Base-by-base conservation (phyloP, 1,140 invertebrate genomes). In the Drosophila ficusphila region DNA sequence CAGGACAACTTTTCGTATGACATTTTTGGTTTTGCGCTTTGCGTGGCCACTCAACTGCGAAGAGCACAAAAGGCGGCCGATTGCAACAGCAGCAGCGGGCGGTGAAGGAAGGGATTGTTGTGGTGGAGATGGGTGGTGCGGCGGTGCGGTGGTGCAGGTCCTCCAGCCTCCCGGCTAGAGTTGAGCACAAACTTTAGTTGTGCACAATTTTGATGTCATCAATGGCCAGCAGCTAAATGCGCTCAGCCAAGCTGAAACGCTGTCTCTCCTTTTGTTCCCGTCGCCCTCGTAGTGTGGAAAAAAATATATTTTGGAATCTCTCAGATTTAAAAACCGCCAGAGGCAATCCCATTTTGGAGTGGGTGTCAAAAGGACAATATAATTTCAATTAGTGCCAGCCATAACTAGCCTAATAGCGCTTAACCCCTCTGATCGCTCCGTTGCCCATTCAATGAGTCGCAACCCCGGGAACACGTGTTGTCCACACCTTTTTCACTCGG, bases 11-110 rank as follows among this genome's bases (percentile, higher is more conserved):
- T 89, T 89, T 78, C 82, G 64, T 88, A 78, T 88, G 82, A 88
- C 78, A 86, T 86, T 86, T 83, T 86, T 86, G 48, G 81, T 85
- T 82, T 68, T 81, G 54, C 62, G 74, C 86, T 90, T 86, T 90
- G 70, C 78, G 89, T 82, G 71, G 89, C 89, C 85, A 90, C 79
- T 90, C 89, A 90, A 90, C 76, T 89, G 89, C 78, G 71, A 90
- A 81, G 76, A 77, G 83, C 62, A 90, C 82, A 90, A 90, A 90
- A 79, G 69, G 53, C 76, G 83, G 33, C 54, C 83, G 82, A 90
- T 75, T 86, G 75, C 82, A 76, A 69, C 74, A 54, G 42, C 39
- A 47, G 46, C 34, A 42, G 38, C 70, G n/a, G 48, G n/a, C 18
- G 33, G 48, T 48, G 19, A 36, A 18, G 41, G n/a, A 12, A 14